A percentile compares a stretch with the other conserved stretches of the same genome.
phyloP scores from a whole-genome alignment of 2,888 invertebrate genomes.

The Cephus runcator region DNA sequence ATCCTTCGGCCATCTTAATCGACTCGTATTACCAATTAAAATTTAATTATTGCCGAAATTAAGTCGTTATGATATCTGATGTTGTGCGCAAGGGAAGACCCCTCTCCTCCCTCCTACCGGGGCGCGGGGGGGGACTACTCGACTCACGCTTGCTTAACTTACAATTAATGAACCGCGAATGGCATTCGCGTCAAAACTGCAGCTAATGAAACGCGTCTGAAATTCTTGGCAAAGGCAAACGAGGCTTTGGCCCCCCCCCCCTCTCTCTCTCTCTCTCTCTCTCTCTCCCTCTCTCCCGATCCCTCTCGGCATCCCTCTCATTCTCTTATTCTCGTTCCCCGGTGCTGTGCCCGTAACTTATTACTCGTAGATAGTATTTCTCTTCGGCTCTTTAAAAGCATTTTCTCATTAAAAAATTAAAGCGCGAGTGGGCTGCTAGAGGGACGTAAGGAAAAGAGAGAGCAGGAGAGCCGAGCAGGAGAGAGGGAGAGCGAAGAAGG shows the following conservation, averaged over 20 bases:
- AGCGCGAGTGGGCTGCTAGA: conserved; percentile 39
- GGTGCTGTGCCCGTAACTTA: conserved; percentile 53
- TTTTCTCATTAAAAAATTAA: conserved; percentile 74
- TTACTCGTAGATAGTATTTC: conserved; percentile 64
- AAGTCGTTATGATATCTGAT: conserved; percentile 40
- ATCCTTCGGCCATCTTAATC: conserved; percentile 53
- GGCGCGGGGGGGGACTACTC: no score
- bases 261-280: no score
- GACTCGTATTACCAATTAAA: conserved; percentile 62
- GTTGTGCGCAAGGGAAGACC: background rate
- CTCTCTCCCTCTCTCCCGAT: no score
- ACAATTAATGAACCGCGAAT: conserved; percentile 1
- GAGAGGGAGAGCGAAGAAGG: conserved; percentile 31
- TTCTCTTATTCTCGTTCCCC: background rate
- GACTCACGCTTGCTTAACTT: no score
- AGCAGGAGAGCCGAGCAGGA: conserved; percentile 18
- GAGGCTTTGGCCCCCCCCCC: no score
- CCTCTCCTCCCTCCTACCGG: background rate
- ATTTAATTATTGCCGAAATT: conserved; percentile 57
- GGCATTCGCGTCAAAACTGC: background rate
- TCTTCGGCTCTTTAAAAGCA: conserved; percentile 71
- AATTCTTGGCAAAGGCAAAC: background rate
- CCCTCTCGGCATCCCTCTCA: no score
- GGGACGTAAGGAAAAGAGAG: conserved; percentile 22
- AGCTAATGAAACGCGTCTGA: background rate